Percentiles rank a stretch among this genome's conserved stretches.
Evolutionary conservation across 2,888 invertebrate genomes (phyloP).

Genomic region (Adelphocoris suturalis): DNA sequence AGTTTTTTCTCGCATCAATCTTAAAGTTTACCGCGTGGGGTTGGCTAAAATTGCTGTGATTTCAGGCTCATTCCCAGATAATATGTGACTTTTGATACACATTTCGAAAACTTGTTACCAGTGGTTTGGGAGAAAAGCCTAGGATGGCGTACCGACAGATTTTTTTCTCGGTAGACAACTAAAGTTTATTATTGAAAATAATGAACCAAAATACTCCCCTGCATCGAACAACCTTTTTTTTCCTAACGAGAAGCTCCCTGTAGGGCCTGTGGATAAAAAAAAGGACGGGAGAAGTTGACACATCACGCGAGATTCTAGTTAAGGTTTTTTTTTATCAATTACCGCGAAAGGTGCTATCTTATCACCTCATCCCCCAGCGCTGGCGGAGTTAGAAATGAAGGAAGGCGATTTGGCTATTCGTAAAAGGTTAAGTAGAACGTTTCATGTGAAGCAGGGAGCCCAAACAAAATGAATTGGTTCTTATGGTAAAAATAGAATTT

Average conservation of each 20-base stretch:
- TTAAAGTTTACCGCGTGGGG: no score
- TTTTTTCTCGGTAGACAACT: no score
- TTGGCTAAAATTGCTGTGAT: no score
- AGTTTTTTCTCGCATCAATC: no score
- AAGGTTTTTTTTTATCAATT: constrained; percentile 61
- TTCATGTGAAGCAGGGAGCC: neutral
- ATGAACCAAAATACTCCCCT: no score
- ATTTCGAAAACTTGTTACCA: no score
- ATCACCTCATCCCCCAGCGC: constrained; percentile 38
- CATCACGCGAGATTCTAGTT: constrained; percentile 64
- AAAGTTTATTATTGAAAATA: no score
- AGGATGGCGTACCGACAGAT: no score
- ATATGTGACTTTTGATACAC: no score
- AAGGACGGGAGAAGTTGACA: constrained; percentile 56
- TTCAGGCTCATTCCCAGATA: no score
- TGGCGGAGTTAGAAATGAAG: neutral
- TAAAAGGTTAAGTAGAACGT: constrained; percentile 8
- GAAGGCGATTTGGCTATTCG: neutral
- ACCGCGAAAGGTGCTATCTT: constrained; percentile 65
- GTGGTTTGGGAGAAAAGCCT: no score
- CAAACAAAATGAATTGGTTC: neutral
- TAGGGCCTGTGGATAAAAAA: neutral
- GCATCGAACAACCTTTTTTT: neutral
- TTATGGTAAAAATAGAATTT: neutral
- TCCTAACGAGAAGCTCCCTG: constrained; percentile 17